Percentiles rank a stretch among this genome's conserved stretches.
phyloP scores from a whole-genome alignment of 1,140 invertebrate species.

The Protaetia brevitarsis region DNA sequence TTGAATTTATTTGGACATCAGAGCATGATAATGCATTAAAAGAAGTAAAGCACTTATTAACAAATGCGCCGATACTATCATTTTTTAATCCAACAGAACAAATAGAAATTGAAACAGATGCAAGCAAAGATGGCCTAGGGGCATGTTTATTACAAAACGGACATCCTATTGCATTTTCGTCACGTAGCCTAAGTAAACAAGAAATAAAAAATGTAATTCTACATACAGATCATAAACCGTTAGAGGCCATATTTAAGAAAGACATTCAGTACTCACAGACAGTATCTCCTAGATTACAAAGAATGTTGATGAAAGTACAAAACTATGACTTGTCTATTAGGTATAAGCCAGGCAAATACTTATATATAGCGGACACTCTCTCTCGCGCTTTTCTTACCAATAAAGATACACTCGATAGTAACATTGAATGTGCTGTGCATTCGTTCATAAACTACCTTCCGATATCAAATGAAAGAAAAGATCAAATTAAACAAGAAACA shows the following conservation, averaged over 20 bases:
- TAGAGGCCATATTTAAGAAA: not conserved
- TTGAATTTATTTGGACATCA: constrained; percentile 32
- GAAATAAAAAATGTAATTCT: constrained; percentile 6
- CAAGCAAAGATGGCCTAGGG: constrained; percentile 40
- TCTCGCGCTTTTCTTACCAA: no score
- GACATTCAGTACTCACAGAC: no score
- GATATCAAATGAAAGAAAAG: no score
- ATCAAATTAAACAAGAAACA: no score
- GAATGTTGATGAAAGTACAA: constrained; percentile 31
- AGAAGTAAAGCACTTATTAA: not conserved
- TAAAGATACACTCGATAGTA: no score
- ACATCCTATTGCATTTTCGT: constrained; percentile 44
- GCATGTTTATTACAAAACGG: constrained; percentile 42
- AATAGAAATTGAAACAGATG: constrained; percentile 38
- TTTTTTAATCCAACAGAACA: constrained; percentile 34
- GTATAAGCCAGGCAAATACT: constrained; percentile 39
- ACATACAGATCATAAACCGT: not conserved
- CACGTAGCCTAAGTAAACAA: constrained; percentile 22
- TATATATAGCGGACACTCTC: constrained; percentile 36
- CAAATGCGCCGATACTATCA: constrained; percentile 26
- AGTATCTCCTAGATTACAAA: constrained; percentile 43
- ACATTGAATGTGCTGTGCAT: no score
- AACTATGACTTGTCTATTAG: constrained; percentile 39
- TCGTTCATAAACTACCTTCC: no score
- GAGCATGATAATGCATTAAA: constrained; percentile 4